Evolutionary conservation across 2,113 vertebrate species (phyloP).

Genomic region (Oreocharis arfaki): DNA sequence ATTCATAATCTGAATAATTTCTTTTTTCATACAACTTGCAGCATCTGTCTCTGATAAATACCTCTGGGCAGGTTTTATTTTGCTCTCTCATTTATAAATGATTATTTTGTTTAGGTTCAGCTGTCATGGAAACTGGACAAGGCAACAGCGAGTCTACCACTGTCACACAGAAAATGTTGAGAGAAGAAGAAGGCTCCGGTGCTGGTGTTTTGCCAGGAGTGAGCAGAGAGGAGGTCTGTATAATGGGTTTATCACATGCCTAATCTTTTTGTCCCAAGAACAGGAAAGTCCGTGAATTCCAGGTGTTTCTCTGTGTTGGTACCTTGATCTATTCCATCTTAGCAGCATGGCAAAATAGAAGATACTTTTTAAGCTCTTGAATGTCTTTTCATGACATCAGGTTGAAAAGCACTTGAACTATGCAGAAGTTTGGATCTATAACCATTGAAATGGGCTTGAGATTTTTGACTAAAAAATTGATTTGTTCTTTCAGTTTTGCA

Average conservation of each 20-base stretch:
- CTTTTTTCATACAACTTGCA: neutral
- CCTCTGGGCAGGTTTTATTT: neutral
- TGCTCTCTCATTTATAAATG: neutral
- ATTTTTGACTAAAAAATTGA: neutral
- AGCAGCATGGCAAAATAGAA: neutral
- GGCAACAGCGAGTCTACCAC: neutral
- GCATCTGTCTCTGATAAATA: neutral
- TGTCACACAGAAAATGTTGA: neutral
- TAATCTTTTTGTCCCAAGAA: neutral
- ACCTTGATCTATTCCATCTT: neutral
- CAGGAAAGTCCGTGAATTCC: neutral
- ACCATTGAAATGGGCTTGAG: neutral
- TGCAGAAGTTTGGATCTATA: neutral
- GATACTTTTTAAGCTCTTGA: neutral
- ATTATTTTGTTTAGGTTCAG: conserved; percentile 36
- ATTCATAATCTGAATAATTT: neutral
- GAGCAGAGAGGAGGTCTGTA: conserved; percentile 57
- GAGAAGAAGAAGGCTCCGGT: conserved; percentile 45
- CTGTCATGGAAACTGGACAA: conserved; percentile 9
- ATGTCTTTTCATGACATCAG: neutral
- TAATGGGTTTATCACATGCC: neutral
- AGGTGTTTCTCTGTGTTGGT: neutral
- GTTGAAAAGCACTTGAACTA: neutral
- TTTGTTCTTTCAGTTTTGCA: neutral
- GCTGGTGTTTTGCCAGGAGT: neutral